Evolutionary conservation across 1,140 invertebrate species (phyloP).

Genomic region (Pogonomyrmex barbatus): DNA sequence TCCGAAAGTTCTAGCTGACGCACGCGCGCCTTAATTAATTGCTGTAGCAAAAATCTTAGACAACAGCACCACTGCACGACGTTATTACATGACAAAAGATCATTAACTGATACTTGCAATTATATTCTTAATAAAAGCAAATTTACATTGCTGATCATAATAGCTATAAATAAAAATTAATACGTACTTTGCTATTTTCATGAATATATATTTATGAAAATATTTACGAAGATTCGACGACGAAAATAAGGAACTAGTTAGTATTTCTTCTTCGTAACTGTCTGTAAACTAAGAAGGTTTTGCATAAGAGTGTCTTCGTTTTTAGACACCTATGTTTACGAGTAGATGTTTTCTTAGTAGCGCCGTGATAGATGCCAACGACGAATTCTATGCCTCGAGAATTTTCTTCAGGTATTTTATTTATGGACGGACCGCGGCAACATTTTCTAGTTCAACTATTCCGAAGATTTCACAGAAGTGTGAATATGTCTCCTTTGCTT

Average conservation of each 20-base stretch:
- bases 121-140: conserved; percentile 16
- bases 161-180: neutral
- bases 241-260: neutral
- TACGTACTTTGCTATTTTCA: neutral
- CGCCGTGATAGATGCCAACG: conserved; percentile 45
- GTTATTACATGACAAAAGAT: conserved; percentile 44
- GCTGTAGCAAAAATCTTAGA: conserved; percentile 48
- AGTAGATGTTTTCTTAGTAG: conserved; percentile 41
- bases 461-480: conserved; percentile 38
- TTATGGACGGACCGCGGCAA: conserved; percentile 33
- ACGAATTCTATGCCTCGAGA: conserved; percentile 56
- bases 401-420: conserved; percentile 57
- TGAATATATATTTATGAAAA: neutral
- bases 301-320: conserved; percentile 21
- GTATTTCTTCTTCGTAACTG: conserved; percentile 9
- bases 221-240: conserved; percentile 6
- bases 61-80: conserved; percentile 3
- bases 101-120: conserved; percentile 11
- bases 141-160: neutral
- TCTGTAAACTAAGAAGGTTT: conserved; percentile 37
- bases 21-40: conserved; percentile 54
- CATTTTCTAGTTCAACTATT: conserved; percentile 50
- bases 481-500: conserved; percentile 23
- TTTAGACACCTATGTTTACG: conserved; percentile 60
- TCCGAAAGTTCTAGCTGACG: conserved; percentile 58